A percentile compares a stretch with the other conserved stretches of the same genome.
Conservation (phyloP, 2,113 vertebrate genomes). For the Anarhynchus alexandrinus region DNA sequence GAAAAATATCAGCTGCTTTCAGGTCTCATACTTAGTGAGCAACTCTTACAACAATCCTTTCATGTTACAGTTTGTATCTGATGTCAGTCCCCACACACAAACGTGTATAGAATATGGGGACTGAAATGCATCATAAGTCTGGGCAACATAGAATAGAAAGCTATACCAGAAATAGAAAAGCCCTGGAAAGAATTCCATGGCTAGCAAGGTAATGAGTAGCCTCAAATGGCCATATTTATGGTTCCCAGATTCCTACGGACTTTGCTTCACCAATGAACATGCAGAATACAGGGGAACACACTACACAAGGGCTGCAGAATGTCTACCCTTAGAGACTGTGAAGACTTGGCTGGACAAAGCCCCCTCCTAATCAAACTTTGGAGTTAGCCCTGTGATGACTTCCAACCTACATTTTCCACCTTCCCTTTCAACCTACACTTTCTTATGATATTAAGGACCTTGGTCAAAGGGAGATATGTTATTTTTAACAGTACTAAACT, state of each 20-base stretch:
- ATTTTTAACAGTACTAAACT: conserved; percentile 57
- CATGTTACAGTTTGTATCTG: not conserved
- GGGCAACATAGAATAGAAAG: not conserved
- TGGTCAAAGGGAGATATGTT: not conserved
- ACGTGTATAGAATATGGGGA: fast-evolving
- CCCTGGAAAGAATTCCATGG: not conserved
- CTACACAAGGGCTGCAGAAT: not conserved
- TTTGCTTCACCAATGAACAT: fast-evolving
- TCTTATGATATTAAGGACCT: not conserved
- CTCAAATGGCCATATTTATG: not conserved
- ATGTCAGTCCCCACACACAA: not conserved
- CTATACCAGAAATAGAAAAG: not conserved
- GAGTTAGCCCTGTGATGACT: fast-evolving
- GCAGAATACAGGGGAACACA: not conserved
- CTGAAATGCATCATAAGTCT: not conserved
- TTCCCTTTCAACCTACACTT: not conserved
- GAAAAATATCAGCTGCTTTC: not conserved
- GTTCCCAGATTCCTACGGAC: not conserved
- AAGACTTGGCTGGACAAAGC: not conserved
- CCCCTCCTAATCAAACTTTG: not conserved
- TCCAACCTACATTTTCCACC: not conserved
- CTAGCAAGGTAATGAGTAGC: not conserved
- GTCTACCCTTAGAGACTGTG: not conserved
- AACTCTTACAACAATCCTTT: not conserved
- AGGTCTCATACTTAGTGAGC: not conserved